These are phyloP conservation scores for Littorina saxatilis DNA, from an alignment of 1,140 invertebrate genomes.

Conservation along the genomic window DNA sequence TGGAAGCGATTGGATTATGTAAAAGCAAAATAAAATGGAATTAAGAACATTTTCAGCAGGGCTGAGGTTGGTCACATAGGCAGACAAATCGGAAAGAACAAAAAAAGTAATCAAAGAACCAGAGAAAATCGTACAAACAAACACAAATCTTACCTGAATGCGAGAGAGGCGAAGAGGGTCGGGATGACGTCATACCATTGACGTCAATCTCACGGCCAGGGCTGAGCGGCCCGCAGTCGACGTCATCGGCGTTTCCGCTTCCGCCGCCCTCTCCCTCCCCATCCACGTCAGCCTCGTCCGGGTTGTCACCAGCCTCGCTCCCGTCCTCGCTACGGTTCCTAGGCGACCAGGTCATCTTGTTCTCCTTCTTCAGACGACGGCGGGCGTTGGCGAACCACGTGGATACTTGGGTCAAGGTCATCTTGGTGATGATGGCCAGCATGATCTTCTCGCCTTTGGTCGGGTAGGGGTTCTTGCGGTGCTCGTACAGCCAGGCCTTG, in stretches of 20 bases:
- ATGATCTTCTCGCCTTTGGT: slow-evolving; percentile 99
- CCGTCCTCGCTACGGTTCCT: slow-evolving; percentile 93
- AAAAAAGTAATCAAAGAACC: not conserved
- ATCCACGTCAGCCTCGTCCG: slow-evolving; percentile 50
- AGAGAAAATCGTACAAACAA: not conserved
- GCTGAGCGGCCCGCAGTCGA: slow-evolving; percentile 28
- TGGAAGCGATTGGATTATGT: too few species aligned
- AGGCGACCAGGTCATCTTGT: slow-evolving; percentile 99
- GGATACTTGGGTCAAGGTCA: slow-evolving; percentile 93
- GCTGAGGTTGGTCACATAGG: too few species aligned
- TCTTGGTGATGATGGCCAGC: slow-evolving; percentile 98
- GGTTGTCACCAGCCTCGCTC: slow-evolving; percentile 80
- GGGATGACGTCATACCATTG: slow-evolving; percentile 36
- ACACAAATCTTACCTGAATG: slow-evolving; percentile 29
- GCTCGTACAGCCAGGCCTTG: slow-evolving; percentile 98
- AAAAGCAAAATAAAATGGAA: too few species aligned
- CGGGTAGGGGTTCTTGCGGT: slow-evolving; percentile 99
- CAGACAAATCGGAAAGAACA: not conserved
- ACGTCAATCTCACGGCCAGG: slow-evolving; percentile 35
- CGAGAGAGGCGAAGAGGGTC: slow-evolving; percentile 42
- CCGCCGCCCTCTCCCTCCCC: slow-evolving; percentile 47
- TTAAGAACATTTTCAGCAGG: too few species aligned
- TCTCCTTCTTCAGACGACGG: slow-evolving; percentile 91
- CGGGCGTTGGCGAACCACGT: slow-evolving; percentile 75
- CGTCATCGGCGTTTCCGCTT: slow-evolving; percentile 32